Evolutionary conservation across 1,140 invertebrate genomes (phyloP), one percentile per base, ranked within the genome.

Genomic region (Drosophila pseudoananassae): DNA sequence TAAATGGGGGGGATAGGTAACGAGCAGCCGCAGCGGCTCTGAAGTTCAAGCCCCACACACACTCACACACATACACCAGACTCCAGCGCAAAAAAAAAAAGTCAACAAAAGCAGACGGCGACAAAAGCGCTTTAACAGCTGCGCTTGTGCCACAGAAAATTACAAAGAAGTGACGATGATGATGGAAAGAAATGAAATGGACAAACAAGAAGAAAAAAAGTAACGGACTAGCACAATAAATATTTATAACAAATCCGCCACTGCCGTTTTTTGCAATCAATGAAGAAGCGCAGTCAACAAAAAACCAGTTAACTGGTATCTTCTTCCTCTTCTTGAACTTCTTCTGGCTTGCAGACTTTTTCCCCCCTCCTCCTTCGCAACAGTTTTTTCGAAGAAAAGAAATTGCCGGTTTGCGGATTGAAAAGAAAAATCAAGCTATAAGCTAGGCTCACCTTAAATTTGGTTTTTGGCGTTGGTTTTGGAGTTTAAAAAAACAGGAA

Each of bases 211-310:
- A 36, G 9, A 10, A 14, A 36, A 45, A 46, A 45, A 46, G 40
- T 70, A 70, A 70, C 66, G 66, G 66, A 56, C 51, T 36, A 40
- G 51, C 64, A 70, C 63, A 56, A 70, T 70, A 70, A 70, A 70
- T 70, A 69, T 69, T 70, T 70, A 70, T 69, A 69, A 69, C 66
- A 70, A 70, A 55, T 69, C 43, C 63, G 50, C 33, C 23, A 25
- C 43, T 69, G 65, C 52, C 51, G 45, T 69, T 69, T 69, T 55
- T 46, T 69, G 66, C 66, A 69, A 70, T 70, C 66, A 69, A 69
- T 56, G 66, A 56, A 69, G 66, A 70, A 69, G 66, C 66, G 66
- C 66, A 69, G 63, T 68, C 66, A 69, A 56, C 64, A 70, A 49
- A 52, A 69, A 70, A 70, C 66, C 66, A 70, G 66, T 70, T 70